These are phyloP conservation scores for Clostera curtula DNA, from an alignment of 2,888 invertebrate species.

Conservation along the genomic window DNA sequence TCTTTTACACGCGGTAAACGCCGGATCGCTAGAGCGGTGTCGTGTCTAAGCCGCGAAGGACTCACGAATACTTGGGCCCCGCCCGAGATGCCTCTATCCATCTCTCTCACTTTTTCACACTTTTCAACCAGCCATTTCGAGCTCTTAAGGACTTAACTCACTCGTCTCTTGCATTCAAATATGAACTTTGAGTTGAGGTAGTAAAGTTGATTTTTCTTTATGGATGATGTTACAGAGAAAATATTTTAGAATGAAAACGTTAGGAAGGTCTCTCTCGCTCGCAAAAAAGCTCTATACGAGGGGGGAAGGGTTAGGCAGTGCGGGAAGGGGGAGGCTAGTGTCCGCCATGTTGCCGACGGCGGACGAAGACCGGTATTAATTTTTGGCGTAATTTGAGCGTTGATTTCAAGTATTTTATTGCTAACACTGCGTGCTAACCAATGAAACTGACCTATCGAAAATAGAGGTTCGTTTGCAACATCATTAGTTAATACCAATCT, in stretches of 20 bases:
- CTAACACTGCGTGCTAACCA: conserved; percentile 22
- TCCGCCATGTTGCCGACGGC: conserved; percentile 69
- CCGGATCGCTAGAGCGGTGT: conserved; percentile 46
- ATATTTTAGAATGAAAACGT: conserved; percentile 72
- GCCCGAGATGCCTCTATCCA: conserved; percentile 73
- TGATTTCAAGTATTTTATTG: conserved; percentile 57
- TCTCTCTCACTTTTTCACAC: conserved; percentile 75
- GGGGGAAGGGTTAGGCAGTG: conserved; percentile 42
- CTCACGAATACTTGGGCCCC: conserved; percentile 73
- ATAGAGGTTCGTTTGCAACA: too few species aligned
- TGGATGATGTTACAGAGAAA: conserved; percentile 38
- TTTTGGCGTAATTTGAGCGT: conserved; percentile 62
- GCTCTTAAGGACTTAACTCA: conserved; percentile 23
- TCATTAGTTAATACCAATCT: too few species aligned
- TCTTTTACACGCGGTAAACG: conserved; percentile 34
- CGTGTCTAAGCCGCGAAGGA: conserved; percentile 69
- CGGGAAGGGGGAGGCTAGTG: conserved; percentile 38
- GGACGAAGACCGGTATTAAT: conserved; percentile 68
- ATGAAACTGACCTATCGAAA: too few species aligned
- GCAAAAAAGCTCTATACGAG: conserved; percentile 64
- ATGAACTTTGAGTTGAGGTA: not conserved
- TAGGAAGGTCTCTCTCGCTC: conserved; percentile 71
- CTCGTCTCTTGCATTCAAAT: conserved; percentile 8
- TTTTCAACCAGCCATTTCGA: conserved; percentile 50
- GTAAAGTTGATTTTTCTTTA: conserved; percentile 21